A percentile compares a stretch with the other conserved stretches of the same genome.
Evolutionary conservation across 1,140 invertebrate species (phyloP).

Genomic region (Lycorma delicatula): DNA sequence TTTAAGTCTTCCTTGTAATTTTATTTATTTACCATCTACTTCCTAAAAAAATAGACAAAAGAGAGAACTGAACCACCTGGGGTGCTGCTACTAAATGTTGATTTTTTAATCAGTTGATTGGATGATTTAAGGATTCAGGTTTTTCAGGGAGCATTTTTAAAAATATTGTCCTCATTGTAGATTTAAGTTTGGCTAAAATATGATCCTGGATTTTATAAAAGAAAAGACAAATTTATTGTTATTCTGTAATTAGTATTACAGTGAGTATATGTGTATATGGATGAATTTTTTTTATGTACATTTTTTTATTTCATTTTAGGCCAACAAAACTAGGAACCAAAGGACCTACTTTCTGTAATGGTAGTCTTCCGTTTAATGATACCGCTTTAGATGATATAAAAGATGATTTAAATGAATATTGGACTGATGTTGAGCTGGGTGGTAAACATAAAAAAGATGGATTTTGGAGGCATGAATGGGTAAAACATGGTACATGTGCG

Average conservation of each 20-base stretch:
- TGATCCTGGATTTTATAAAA: too few species aligned
- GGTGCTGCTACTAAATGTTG: too few species aligned
- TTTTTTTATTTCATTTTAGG: conserved; percentile 33
- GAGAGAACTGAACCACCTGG: too few species aligned
- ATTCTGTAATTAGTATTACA: neutral
- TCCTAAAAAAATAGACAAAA: too few species aligned
- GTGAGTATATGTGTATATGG: neutral
- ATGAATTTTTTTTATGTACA: conserved; percentile 5
- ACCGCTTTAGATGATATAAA: conserved; percentile 48
- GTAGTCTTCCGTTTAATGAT: conserved; percentile 52
- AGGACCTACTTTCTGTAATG: conserved; percentile 60
- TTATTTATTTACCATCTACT: too few species aligned
- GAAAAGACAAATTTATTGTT: too few species aligned
- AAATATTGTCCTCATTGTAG: too few species aligned
- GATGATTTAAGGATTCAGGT: too few species aligned
- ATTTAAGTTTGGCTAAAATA: too few species aligned
- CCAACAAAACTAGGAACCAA: conserved; percentile 54
- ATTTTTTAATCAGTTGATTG: too few species aligned
- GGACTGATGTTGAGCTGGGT: conserved; percentile 57
- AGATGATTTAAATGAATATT: conserved; percentile 50
- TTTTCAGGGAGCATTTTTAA: too few species aligned
- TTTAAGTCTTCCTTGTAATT: too few species aligned
- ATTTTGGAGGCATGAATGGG: conserved; percentile 77
- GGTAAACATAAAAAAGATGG: conserved; percentile 35
- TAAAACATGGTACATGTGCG: conserved; percentile 76